A percentile compares a stretch with the other conserved stretches of the same genome.
Conservation (phyloP, 2,113 vertebrate genomes). For the Pandion haliaetus region DNA sequence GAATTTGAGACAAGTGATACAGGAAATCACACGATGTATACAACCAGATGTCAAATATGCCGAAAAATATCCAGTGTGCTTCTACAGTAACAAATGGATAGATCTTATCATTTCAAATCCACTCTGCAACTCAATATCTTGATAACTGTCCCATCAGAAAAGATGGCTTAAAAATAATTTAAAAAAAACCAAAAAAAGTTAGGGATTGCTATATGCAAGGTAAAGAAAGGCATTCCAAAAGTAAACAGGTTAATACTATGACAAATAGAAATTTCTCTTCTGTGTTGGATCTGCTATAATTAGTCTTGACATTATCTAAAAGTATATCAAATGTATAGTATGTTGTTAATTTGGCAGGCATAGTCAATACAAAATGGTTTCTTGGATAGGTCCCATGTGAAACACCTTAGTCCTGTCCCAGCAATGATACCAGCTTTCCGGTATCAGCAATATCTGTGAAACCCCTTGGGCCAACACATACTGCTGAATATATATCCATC, state of each 20-base stretch:
- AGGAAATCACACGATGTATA: not conserved
- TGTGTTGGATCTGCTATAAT: not conserved
- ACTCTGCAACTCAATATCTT: not conserved
- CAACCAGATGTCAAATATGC: not conserved
- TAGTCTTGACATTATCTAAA: not conserved
- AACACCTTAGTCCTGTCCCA: not conserved
- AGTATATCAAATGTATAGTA: not conserved
- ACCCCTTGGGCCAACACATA: not conserved
- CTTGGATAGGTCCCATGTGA: not conserved
- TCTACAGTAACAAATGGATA: not conserved
- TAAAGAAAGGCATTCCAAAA: not conserved
- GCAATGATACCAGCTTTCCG: too few species aligned
- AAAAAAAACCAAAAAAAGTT: not conserved
- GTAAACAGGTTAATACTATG: not conserved
- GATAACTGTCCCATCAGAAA: not conserved
- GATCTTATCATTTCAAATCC: not conserved
- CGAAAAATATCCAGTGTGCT: not conserved
- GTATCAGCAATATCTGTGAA: not conserved
- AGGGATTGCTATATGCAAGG: not conserved
- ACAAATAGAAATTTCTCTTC: not conserved
- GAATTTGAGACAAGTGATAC: not conserved
- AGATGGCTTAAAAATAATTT: not conserved
- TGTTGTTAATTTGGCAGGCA: not conserved
- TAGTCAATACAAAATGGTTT: not conserved
- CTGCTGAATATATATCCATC: not conserved